Evolutionary conservation across 1,140 invertebrate species (phyloP), one percentile per base, ranked within the genome.

Genomic region (Leptopilina boulardi): DNA sequence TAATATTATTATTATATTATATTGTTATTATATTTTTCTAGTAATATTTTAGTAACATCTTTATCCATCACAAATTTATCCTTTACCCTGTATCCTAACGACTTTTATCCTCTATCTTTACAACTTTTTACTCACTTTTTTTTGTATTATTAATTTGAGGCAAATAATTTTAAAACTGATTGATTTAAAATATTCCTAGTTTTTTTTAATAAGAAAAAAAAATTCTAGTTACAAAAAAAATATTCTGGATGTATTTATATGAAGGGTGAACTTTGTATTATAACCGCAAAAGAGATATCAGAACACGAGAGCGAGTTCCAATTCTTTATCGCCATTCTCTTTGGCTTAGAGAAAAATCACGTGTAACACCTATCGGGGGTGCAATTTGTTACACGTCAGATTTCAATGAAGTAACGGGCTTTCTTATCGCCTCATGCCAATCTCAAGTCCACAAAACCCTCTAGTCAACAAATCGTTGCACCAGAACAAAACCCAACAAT

Each of bases 311-410:
- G 34, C 34, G 34, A 54, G 18, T 54, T n/a, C 51, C 18, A 66
- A 30, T 66, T 30, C 59, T 26, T 30, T 30, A 66, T 66, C 59
- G 59, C 13, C 13, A 66, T 66, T 66, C 59, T 66, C 23, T 30
- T 30, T 66, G 23, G 59, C 59, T 66, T 66, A 66, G 26, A 66
- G 59, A 66, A 66, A 66, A 66, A 66, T 66, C 26, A 71, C 51
- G 47, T 71, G n/a, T 75, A 34, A 66, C 75, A 71, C n/a, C 76
- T 77, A 80, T 77, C 75, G 47, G 30, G 6, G 15, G 0, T 30
- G 78, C 77, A 84, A 84, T 83, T 83, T 83, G 78, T 83, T 80
- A 77, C 70, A 79, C 73, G 79, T 84, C 82, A 80, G 78, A 83
- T 84, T 84, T 82, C 78, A 82, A 81, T 79, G 82, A 83, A 83